These are phyloP conservation scores for Hemicentrotus pulcherrimus DNA, from an alignment of 35 echinoderm and acorn worm species.

Conservation along the genomic window DNA sequence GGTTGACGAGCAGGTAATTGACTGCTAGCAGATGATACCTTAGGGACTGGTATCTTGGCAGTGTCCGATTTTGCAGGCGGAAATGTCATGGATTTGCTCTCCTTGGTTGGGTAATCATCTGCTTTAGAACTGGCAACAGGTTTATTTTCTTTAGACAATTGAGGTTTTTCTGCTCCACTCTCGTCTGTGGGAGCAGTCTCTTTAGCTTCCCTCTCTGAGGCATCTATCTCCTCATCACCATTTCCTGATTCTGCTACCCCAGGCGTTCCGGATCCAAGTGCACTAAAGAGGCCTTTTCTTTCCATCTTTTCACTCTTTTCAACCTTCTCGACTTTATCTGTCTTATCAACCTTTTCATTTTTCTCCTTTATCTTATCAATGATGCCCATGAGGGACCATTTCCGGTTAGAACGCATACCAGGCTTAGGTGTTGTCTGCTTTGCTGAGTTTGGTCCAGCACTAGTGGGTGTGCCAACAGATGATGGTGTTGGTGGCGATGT, in stretches of 20 bases:
- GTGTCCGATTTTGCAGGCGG: conserved; percentile 14
- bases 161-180: not conserved
- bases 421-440: conserved; percentile 23
- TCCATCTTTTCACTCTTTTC: conserved; percentile 27
- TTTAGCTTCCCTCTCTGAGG: not conserved
- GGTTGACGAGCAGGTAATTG: conserved; percentile 39
- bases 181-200: not conserved
- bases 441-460: conserved; percentile 18
- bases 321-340: conserved; percentile 37
- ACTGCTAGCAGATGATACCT: not conserved
- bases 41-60: not conserved
- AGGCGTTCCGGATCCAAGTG: not conserved
- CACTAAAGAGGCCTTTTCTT: conserved; percentile 36
- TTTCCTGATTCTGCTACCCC: not conserved
- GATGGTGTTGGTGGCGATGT: not conserved
- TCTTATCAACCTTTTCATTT: not conserved
- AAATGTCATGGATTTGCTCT: conserved; percentile 21
- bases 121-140: not conserved
- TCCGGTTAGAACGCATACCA: not conserved
- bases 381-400: conserved; percentile 41
- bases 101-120: not conserved
- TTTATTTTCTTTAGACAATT: not conserved
- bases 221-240: not conserved
- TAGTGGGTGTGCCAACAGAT: conserved; percentile 43
- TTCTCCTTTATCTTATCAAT: conserved; percentile 46